phyloP scores from a whole-genome alignment of 2,113 vertebrate species.

The Thymallus thymallus region DNA sequence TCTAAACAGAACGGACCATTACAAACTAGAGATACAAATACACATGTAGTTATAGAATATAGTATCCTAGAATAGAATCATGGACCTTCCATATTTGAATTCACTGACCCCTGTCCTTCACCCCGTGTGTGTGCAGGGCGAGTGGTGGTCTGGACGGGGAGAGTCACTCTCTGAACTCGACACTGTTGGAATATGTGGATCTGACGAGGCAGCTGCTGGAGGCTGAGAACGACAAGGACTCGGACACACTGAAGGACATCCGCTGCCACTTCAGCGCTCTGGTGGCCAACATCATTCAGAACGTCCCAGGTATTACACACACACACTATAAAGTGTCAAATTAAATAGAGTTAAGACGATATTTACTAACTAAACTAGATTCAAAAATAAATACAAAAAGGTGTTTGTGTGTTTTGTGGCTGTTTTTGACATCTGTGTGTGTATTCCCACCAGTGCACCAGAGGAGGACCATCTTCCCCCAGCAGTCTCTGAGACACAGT shows the following conservation, averaged over 20 bases:
- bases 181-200: conserved; percentile 95
- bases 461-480: conserved; percentile 95
- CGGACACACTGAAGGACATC: conserved; percentile 93
- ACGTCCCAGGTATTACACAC: conserved; percentile 87
- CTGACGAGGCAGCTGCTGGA: conserved; percentile 95
- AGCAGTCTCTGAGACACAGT: conserved; percentile 97
- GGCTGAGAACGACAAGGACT: conserved; percentile 98
- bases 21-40: neutral
- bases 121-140: conserved; percentile 70
- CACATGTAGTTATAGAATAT: neutral
- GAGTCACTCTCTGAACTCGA: conserved; percentile 95
- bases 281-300: conserved; percentile 99
- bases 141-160: conserved; percentile 96
- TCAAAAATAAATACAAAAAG: too few relatives aligned
- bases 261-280: conserved; percentile 99
- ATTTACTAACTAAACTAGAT: too few relatives aligned
- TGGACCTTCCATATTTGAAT: too few relatives aligned
- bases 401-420: conserved; percentile 57
- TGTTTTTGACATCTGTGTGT: conserved; percentile 2
- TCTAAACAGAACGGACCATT: neutral
- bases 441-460: conserved; percentile 85
- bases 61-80: too few relatives aligned
- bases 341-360: neutral
- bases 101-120: neutral
- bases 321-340: conserved; percentile 11